Percentiles rank a stretch among this genome's conserved stretches.
Conservation (phyloP, 1,140 invertebrate genomes). For the Scaptomyza montana region DNA sequence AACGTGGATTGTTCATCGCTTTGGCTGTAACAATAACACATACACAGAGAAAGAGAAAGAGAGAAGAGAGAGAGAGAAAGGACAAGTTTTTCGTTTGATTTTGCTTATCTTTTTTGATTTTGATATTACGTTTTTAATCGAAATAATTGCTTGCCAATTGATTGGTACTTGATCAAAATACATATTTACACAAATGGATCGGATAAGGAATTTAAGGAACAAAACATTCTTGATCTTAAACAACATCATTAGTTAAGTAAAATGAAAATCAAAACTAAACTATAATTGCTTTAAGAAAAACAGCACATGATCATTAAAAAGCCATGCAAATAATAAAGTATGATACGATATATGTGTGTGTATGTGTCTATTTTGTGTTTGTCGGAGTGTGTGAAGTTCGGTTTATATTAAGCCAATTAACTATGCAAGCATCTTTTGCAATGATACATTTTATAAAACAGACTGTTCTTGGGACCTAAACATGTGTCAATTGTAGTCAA, state of each 20-base stretch:
- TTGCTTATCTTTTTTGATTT: slow-evolving; percentile 23
- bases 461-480: not conserved
- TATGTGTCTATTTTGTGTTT: slow-evolving; percentile 15
- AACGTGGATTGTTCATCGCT: slow-evolving; percentile 77
- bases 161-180: slow-evolving; percentile 40
- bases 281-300: slow-evolving; percentile 26
- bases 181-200: slow-evolving; percentile 47
- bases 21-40: slow-evolving; percentile 83
- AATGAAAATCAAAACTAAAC: slow-evolving; percentile 33
- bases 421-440: not conserved
- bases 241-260: slow-evolving; percentile 60
- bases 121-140: slow-evolving; percentile 37
- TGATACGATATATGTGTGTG: slow-evolving; percentile 35
- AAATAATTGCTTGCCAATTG: slow-evolving; percentile 45
- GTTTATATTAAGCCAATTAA: slow-evolving; percentile 23
- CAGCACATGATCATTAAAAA: slow-evolving; percentile 66
- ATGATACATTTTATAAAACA: not conserved
- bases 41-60: slow-evolving; percentile 69
- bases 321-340: slow-evolving; percentile 68
- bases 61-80: slow-evolving; percentile 55
- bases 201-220: slow-evolving; percentile 40
- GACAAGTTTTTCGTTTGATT: slow-evolving; percentile 49
- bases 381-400: not conserved
- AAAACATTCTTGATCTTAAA: slow-evolving; percentile 53
- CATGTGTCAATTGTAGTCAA: slow-evolving; percentile 2